These are phyloP conservation scores for Argopecten irradians DNA, from an alignment of 1,140 invertebrate genomes.

Conservation along the genomic window DNA sequence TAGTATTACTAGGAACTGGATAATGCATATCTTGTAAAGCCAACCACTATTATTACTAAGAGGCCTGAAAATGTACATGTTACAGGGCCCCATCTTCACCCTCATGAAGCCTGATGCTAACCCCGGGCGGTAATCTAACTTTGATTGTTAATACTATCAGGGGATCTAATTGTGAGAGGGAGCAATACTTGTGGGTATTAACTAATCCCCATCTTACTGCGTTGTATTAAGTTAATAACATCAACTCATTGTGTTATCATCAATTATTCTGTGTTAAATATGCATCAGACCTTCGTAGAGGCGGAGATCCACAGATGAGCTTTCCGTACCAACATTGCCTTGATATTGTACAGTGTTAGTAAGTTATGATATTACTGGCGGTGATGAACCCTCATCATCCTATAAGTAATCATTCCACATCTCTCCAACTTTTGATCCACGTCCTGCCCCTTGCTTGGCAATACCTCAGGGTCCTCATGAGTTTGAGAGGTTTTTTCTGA, in stretches of 20 bases:
- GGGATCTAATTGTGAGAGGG: neutral
- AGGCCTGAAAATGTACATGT: neutral
- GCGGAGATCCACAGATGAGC: neutral
- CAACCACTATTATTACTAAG: neutral
- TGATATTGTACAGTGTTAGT: neutral
- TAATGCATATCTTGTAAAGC: neutral
- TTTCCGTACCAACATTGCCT: neutral
- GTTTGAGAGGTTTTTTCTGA: neutral
- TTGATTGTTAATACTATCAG: slow-evolving; percentile 18
- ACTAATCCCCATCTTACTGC: neutral
- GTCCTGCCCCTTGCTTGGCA: neutral
- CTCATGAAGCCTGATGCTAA: neutral
- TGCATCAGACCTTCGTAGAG: neutral
- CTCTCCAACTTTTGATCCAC: neutral
- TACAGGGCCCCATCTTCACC: neutral
- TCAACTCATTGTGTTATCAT: slow-evolving; percentile 9
- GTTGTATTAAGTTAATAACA: neutral
- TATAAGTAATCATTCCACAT: slow-evolving; percentile 15
- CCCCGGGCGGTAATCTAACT: neutral
- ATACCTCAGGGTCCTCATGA: neutral
- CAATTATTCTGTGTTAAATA: slow-evolving; percentile 9
- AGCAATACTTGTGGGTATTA: neutral
- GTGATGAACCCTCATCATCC: neutral
- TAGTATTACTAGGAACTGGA: neutral
- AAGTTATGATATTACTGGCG: slow-evolving; percentile 16